Conservation (phyloP, 1,140 invertebrate species). For the Andrena cerasifolii region DNA sequence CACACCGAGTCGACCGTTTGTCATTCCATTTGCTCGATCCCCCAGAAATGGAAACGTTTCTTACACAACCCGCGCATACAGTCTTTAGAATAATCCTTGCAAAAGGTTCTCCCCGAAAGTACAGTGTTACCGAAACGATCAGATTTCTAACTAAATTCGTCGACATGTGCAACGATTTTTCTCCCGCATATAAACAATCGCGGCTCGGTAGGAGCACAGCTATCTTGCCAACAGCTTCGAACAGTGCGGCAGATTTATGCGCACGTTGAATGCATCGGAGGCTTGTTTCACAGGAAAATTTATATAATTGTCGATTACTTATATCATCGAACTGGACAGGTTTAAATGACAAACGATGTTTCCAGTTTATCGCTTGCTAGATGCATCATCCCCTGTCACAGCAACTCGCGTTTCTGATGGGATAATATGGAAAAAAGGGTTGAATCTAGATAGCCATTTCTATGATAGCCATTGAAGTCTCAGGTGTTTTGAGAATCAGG, state of each 20-base stretch:
- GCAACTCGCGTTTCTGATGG: no score
- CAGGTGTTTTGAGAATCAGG: no score
- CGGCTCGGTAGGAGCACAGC: background rate
- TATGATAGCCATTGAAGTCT: no score
- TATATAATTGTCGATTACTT: background rate
- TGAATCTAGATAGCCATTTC: no score
- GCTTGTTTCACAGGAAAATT: background rate
- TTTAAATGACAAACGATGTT: background rate
- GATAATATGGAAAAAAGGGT: no score
- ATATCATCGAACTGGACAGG: background rate
- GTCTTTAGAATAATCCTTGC: background rate
- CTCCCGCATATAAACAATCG: no score
- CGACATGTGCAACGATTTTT: background rate
- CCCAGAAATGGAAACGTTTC: background rate
- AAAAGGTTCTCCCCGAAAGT: no score
- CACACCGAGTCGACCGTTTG: background rate
- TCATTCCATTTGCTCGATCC: background rate
- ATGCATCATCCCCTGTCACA: background rate
- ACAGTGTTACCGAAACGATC: no score
- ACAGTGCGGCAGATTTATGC: background rate
- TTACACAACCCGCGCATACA: background rate
- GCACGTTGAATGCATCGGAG: background rate
- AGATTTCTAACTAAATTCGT: background rate
- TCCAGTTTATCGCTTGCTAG: background rate
- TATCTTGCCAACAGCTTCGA: constrained; percentile 13